A percentile compares a stretch with the other conserved stretches of the same genome.
These are phyloP conservation scores for Drosophila bocqueti DNA, from an alignment of 1,140 invertebrate genomes.

Conservation along the genomic window DNA sequence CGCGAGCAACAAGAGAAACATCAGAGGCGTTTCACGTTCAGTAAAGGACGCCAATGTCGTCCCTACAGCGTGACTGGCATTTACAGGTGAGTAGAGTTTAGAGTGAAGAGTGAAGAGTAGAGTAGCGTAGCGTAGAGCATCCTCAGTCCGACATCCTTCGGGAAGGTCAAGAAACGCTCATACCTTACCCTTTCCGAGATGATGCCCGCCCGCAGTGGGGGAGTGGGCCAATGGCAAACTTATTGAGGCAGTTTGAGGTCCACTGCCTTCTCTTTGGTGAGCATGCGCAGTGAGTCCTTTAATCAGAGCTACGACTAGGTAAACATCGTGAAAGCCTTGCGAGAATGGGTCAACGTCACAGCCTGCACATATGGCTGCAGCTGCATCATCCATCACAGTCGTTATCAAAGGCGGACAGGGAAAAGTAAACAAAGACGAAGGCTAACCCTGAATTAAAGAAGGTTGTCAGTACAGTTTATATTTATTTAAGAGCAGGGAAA, in stretches of 20 bases:
- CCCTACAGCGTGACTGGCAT: slow-evolving; percentile 88
- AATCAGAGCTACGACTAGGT: slow-evolving; percentile 17
- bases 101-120: slow-evolving; percentile 12
- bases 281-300: slow-evolving; percentile 56
- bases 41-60: slow-evolving; percentile 86
- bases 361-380: slow-evolving; percentile 31
- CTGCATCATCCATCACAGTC: slow-evolving; percentile 34
- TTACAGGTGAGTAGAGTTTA: slow-evolving; percentile 84
- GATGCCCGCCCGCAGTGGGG: not conserved
- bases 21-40: slow-evolving; percentile 80
- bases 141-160: not conserved
- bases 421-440: slow-evolving; percentile 28
- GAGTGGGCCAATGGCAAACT: slow-evolving; percentile 62
- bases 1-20: slow-evolving; percentile 85
- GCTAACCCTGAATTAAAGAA: slow-evolving; percentile 4
- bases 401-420: slow-evolving; percentile 22
- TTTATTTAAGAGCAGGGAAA: too few relatives aligned
- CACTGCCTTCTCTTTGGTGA: slow-evolving; percentile 50
- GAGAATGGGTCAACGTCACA: slow-evolving; percentile 54
- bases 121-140: not conserved
- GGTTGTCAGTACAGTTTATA: not conserved
- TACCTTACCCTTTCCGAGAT: not conserved
- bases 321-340: slow-evolving; percentile 40
- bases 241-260: slow-evolving; percentile 75
- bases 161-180: slow-evolving; percentile 70